Conservation (phyloP, 2,888 invertebrate species). For the Leucoma salicis region DNA sequence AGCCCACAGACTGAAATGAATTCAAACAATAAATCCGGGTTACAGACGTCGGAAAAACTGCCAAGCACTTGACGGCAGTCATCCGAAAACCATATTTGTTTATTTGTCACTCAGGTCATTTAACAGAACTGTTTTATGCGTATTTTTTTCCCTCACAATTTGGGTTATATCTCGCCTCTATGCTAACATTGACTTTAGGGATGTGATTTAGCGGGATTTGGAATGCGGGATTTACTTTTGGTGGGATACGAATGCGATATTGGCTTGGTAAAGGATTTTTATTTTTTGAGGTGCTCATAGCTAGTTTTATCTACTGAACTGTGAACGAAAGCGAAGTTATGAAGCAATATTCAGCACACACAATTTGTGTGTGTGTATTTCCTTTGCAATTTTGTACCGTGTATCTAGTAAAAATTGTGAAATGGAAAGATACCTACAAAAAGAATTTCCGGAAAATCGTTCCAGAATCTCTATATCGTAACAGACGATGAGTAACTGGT, state of each 20-base stretch:
- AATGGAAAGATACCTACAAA: no score
- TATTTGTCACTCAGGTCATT: slow-evolving; percentile 34
- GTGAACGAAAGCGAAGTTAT: no score
- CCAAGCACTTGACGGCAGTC: slow-evolving; percentile 14
- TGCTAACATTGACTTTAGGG: slow-evolving; percentile 8
- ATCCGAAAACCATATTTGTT: slow-evolving; percentile 18
- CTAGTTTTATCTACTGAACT: no score
- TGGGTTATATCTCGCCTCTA: slow-evolving; percentile 11
- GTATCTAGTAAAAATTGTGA: no score
- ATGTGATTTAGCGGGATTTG: slow-evolving; percentile 12
- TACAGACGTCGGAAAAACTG: slow-evolving; percentile 21
- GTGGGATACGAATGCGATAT: background rate
- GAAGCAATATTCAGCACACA: no score
- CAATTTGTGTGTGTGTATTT: no score
- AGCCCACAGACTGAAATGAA: slow-evolving; percentile 8
- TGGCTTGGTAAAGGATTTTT: no score
- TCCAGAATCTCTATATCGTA: no score
- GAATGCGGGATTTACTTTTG: slow-evolving; percentile 10
- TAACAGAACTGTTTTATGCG: slow-evolving; percentile 19
- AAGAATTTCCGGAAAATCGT: no score
- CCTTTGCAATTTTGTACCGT: no score
- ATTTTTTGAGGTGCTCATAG: no score
- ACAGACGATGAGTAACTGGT: no score
- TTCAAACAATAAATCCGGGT: slow-evolving; percentile 10
- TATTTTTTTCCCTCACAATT: slow-evolving; percentile 16